Conservation (phyloP, 2,888 invertebrate species). For the Mesoligia furuncula region DNA sequence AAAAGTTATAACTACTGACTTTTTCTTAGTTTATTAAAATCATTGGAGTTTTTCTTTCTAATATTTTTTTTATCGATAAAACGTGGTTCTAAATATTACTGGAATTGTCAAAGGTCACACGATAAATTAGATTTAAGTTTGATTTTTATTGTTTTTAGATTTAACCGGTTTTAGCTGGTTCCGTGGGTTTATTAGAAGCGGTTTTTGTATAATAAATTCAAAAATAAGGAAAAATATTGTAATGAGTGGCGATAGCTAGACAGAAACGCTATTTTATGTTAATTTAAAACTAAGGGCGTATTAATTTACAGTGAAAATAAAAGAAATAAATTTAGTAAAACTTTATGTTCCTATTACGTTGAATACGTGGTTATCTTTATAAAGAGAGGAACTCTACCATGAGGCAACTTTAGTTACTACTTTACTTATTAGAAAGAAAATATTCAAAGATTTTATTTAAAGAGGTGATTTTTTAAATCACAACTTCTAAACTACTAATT, state of each 20-base stretch:
- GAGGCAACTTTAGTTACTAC: neutral
- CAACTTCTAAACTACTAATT: neutral
- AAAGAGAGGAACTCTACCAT: neutral
- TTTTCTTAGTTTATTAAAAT: slow-evolving; percentile 31
- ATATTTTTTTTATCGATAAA: slow-evolving; percentile 12
- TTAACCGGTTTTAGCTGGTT: slow-evolving; percentile 46
- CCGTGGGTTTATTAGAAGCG: slow-evolving; percentile 14
- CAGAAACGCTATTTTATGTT: slow-evolving; percentile 27
- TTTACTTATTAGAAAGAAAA: neutral
- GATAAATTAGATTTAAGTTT: slow-evolving; percentile 43
- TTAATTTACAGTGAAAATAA: neutral
- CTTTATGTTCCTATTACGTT: neutral
- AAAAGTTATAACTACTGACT: slow-evolving; percentile 64
- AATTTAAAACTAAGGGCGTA: slow-evolving; percentile 7
- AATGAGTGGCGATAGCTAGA: neutral
- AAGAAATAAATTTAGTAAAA: neutral
- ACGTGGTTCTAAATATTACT: slow-evolving; percentile 20
- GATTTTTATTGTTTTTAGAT: slow-evolving; percentile 38
- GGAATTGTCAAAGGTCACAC: slow-evolving; percentile 50
- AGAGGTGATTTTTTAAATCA: too few species aligned
- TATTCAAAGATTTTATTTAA: neutral
- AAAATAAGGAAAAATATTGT: slow-evolving; percentile 17
- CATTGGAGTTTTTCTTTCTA: slow-evolving; percentile 21
- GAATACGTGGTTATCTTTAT: neutral
- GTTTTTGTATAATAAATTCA: slow-evolving; percentile 18